A percentile compares a stretch with the other conserved stretches of the same genome.
These are phyloP conservation scores for Lordiphosa andalusiaca DNA, from an alignment of 2,888 invertebrate species.

Conservation along the genomic window DNA sequence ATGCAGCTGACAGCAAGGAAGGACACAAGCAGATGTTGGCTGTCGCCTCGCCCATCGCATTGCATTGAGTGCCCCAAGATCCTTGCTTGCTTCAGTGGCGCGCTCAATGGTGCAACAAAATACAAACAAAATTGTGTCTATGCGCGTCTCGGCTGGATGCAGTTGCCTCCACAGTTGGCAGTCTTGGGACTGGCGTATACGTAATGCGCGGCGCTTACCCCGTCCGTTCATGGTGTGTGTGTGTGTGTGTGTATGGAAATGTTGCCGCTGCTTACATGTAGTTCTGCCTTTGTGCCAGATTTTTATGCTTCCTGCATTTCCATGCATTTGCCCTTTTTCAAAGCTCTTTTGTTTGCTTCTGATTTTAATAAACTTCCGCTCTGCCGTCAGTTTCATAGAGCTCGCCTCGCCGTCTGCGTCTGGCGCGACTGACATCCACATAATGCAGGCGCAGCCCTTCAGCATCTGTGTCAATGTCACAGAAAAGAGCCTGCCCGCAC, in stretches of 20 bases:
- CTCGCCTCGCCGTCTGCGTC: slow-evolving; percentile 17
- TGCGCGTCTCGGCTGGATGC: slow-evolving; percentile 36
- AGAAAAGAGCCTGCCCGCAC: slow-evolving; percentile 44
- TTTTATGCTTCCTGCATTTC: slow-evolving; percentile 31
- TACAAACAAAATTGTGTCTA: slow-evolving; percentile 53
- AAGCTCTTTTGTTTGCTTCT: slow-evolving; percentile 37
- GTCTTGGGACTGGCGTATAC: slow-evolving; percentile 32
- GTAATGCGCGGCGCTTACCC: slow-evolving; percentile 43
- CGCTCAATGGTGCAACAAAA: slow-evolving; percentile 75
- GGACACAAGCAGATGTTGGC: slow-evolving; percentile 14
- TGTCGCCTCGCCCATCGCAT: slow-evolving; percentile 34
- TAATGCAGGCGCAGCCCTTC: slow-evolving; percentile 30
- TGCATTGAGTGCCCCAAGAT: slow-evolving; percentile 60
- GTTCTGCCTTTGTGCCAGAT: slow-evolving; percentile 18
- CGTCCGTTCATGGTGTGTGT: slow-evolving; percentile 1
- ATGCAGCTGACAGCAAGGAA: slow-evolving; percentile 43
- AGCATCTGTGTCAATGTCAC: slow-evolving; percentile 74
- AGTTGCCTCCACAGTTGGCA: slow-evolving; percentile 22
- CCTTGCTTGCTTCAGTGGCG: slow-evolving; percentile 59
- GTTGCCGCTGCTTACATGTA: slow-evolving; percentile 9
- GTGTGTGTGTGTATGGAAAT: slow-evolving; percentile 37
- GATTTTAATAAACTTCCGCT: slow-evolving; percentile 71
- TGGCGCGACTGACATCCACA: slow-evolving; percentile 48
- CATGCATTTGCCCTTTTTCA: slow-evolving; percentile 8
- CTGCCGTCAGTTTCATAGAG: slow-evolving; percentile 62